A percentile compares a stretch with the other conserved stretches of the same genome.
phyloP scores from a whole-genome alignment of 2,797 vertebrate species.

The Novumbra hubbsi region DNA sequence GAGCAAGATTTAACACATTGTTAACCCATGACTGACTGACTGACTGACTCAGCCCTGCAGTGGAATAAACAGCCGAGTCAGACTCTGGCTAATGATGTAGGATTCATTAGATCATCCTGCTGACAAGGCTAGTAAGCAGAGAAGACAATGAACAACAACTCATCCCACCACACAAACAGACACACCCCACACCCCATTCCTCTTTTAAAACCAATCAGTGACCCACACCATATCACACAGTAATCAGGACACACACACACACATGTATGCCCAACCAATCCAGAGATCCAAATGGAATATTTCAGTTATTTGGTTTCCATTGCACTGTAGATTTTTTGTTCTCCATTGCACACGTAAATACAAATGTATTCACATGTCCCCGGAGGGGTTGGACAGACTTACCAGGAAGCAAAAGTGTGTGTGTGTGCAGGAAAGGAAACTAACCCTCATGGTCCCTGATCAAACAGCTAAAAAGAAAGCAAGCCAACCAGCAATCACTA shows the following conservation, averaged over 20 bases:
- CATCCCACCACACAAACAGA: slow-evolving; percentile 8
- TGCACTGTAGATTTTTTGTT: slow-evolving; percentile 13
- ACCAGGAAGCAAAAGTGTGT: slow-evolving; percentile 71
- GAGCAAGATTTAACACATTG: slow-evolving; percentile 52
- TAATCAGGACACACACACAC: slow-evolving; percentile 5
- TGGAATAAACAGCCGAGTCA: slow-evolving; percentile 40
- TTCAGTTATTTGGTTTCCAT: background rate
- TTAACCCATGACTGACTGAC: slow-evolving; percentile 4
- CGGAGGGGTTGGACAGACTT: slow-evolving; percentile 43
- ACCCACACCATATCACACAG: background rate
- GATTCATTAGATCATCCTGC: slow-evolving; percentile 27
- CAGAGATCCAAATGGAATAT: background rate
- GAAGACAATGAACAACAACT: slow-evolving; percentile 5
- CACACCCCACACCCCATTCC: background rate
- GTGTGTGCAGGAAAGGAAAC: slow-evolving; percentile 65
- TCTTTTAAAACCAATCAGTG: background rate
- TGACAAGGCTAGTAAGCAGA: slow-evolving; percentile 7
- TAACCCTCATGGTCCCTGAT: slow-evolving; percentile 56
- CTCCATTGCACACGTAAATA: slow-evolving; percentile 17
- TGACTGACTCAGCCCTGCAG: slow-evolving; percentile 29
- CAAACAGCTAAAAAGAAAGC: slow-evolving; percentile 57
- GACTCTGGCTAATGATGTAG: slow-evolving; percentile 46
- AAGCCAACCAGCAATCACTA: slow-evolving; percentile 50
- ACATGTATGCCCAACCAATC: background rate
- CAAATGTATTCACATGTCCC: slow-evolving; percentile 29